phyloP scores from a whole-genome alignment of 2,113 vertebrate genomes.

The Sylvia atricapilla region DNA sequence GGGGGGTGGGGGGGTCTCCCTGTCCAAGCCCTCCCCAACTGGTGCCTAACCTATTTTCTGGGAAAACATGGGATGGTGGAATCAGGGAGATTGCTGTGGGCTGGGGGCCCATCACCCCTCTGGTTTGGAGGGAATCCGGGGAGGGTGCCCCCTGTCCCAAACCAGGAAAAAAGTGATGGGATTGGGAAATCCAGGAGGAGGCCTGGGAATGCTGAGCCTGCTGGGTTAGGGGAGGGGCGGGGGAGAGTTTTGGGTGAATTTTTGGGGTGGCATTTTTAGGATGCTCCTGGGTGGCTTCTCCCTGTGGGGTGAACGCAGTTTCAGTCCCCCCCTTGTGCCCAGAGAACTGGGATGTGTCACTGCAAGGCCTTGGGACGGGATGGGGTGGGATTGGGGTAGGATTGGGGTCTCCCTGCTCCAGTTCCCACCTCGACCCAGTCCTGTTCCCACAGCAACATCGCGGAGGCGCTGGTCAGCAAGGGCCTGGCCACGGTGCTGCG shows the following conservation, averaged over 20 bases:
- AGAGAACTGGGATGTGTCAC: neutral
- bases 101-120: neutral
- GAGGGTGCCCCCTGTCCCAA: too few relatives aligned
- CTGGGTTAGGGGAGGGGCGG: neutral
- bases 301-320: neutral
- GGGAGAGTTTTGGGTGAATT: neutral
- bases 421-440: fast-evolving
- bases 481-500: constrained; percentile 92
- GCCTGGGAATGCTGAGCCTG: neutral
- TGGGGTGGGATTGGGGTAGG: neutral
- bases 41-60: fast-evolving
- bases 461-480: constrained; percentile 95
- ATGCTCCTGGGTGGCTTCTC: neutral
- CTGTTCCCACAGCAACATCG: constrained; percentile 84
- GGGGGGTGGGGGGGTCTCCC: neutral
- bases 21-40: neutral
- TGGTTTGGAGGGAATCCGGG: fast-evolving
- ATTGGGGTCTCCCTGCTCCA: neutral
- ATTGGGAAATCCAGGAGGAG: neutral
- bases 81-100: neutral
- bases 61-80: neutral
- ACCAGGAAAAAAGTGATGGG: neutral
- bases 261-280: neutral
- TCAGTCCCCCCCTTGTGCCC: fast-evolving
- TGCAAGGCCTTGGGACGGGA: neutral